A percentile compares a stretch with the other conserved stretches of the same genome.
Conservation (phyloP, 2,888 invertebrate species). For the Drosophila meridionalis region DNA sequence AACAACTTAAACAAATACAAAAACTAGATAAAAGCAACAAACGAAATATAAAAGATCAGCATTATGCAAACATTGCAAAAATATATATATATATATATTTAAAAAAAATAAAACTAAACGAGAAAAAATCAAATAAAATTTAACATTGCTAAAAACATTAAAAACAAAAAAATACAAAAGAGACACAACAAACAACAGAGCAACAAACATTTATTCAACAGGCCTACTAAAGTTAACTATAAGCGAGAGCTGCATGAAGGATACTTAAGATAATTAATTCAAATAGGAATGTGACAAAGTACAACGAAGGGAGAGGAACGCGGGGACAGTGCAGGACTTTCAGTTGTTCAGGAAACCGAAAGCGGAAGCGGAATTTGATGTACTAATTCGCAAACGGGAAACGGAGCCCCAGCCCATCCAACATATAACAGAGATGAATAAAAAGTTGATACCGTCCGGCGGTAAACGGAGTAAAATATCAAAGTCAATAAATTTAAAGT, state of each 20-base stretch:
- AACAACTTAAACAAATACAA: constrained; percentile 48
- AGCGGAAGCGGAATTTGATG: no score
- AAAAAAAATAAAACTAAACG: constrained; percentile 16
- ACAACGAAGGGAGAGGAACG: constrained; percentile 51
- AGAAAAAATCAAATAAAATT: constrained; percentile 48
- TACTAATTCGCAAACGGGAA: background rate
- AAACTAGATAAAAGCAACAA: constrained; percentile 29
- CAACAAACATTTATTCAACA: constrained; percentile 52
- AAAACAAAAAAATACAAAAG: background rate
- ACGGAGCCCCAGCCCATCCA: background rate
- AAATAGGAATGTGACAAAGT: constrained; percentile 50
- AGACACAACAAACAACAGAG: background rate
- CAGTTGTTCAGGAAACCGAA: background rate
- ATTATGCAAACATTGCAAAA: constrained; percentile 49
- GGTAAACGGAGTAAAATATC: constrained; percentile 28
- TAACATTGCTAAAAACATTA: constrained; percentile 23
- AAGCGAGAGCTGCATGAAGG: background rate
- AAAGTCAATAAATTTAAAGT: constrained; percentile 47
- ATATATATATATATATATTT: background rate
- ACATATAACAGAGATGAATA: background rate
- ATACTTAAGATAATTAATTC: background rate
- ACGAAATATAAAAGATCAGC: constrained; percentile 11
- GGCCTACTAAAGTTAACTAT: constrained; percentile 52
- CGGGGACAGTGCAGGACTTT: background rate
- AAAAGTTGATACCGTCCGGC: constrained; percentile 60